phyloP scores from a whole-genome alignment of 1,140 invertebrate genomes.

The Pteromalus puparum region DNA sequence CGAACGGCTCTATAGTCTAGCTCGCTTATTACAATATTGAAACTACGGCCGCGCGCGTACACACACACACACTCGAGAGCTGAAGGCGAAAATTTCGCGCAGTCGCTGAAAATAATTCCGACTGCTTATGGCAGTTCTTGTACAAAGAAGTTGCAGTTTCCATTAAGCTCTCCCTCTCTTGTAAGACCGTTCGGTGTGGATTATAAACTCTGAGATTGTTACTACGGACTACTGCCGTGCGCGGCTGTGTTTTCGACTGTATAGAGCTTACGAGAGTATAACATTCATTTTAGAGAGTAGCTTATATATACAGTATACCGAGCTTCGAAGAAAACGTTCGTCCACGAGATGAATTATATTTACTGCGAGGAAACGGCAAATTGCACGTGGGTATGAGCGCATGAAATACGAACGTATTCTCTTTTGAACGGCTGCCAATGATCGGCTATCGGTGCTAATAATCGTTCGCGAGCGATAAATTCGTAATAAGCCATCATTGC shows the following conservation, averaged over 20 bases:
- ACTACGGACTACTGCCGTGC: background rate
- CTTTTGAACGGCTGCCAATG: conserved; percentile 19
- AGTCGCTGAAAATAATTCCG: background rate
- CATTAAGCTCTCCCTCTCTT: background rate
- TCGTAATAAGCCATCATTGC: conserved; percentile 21
- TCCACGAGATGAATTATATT: background rate
- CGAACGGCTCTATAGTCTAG: background rate
- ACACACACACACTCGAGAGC: background rate
- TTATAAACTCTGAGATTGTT: background rate
- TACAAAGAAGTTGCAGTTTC: background rate
- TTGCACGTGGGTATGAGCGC: background rate
- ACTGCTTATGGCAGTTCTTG: conserved; percentile 11
- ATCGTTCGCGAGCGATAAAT: conserved; percentile 15
- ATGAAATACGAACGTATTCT: background rate
- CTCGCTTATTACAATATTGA: background rate
- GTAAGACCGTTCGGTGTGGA: background rate
- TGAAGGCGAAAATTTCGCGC: background rate
- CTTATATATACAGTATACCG: background rate
- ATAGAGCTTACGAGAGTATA: background rate
- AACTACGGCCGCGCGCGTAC: background rate
- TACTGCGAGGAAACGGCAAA: background rate
- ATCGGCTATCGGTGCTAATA: conserved; percentile 27
- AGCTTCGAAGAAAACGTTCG: background rate
- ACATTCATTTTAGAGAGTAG: background rate
- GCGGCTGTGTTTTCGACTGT: too few relatives aligned